Conservation (phyloP, 2,113 vertebrate genomes). For the Rafetus swinhoei region DNA sequence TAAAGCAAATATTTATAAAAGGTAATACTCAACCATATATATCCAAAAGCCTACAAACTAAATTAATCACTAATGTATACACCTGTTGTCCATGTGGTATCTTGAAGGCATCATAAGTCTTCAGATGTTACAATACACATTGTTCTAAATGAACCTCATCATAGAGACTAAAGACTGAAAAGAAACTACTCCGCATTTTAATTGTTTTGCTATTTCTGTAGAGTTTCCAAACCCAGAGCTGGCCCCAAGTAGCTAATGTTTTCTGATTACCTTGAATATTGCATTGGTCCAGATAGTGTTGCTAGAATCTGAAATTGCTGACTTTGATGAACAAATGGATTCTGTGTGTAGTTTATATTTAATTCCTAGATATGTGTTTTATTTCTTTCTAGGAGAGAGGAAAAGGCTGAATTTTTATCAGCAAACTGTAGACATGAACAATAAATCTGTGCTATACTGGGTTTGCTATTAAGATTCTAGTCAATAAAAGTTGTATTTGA, state of each 20-base stretch:
- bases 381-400: not conserved
- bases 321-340: not conserved
- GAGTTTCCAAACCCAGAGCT: not conserved
- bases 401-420: not conserved
- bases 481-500: not conserved
- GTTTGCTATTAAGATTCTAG: not conserved
- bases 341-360: not conserved
- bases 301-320: not conserved
- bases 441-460: not conserved
- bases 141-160: not conserved
- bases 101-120: not conserved
- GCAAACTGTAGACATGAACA: not conserved
- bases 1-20: constrained; percentile 1
- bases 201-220: not conserved
- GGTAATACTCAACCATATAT: not conserved
- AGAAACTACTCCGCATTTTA: not conserved
- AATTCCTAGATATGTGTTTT: not conserved
- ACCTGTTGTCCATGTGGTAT: not conserved
- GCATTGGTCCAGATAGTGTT: not conserved
- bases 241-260: not conserved
- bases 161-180: not conserved
- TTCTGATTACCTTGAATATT: not conserved
- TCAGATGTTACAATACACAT: not conserved
- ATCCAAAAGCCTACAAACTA: not conserved
- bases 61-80: not conserved